Evolutionary conservation across 2,888 invertebrate genomes (phyloP).

Genomic region (Calameuta idolon): DNA sequence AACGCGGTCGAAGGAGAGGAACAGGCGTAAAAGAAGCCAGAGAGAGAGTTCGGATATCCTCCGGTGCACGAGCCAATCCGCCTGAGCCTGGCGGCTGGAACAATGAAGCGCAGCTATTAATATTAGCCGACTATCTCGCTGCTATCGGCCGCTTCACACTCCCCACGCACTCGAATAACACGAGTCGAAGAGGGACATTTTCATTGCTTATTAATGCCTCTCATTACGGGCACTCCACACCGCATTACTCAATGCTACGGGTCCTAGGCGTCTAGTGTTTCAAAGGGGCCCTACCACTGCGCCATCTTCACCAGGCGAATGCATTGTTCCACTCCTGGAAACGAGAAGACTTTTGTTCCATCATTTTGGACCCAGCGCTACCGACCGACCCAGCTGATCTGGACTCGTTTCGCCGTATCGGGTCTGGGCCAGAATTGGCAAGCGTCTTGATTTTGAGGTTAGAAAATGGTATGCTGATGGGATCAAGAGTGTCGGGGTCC

Average conservation of each 20-base stretch:
- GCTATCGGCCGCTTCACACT: slow-evolving; percentile 58
- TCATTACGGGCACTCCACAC: slow-evolving; percentile 62
- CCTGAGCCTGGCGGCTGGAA: slow-evolving; percentile 28
- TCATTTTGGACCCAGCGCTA: not conserved
- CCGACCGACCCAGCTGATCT: not conserved
- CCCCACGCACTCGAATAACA: slow-evolving; percentile 61
- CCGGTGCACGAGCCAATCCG: not conserved
- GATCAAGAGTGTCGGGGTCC: not conserved
- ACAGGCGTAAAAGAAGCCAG: not conserved
- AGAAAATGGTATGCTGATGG: not conserved
- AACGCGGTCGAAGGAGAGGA: not conserved
- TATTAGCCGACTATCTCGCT: slow-evolving; percentile 56
- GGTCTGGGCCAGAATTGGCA: not conserved
- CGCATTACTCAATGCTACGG: slow-evolving; percentile 62
- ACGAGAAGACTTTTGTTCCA: not conserved
- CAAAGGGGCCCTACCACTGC: slow-evolving; percentile 41
- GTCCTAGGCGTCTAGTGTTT: slow-evolving; percentile 57
- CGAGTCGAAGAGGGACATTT: slow-evolving; percentile 59
- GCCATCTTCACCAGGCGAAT: not conserved
- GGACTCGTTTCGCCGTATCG: not conserved
- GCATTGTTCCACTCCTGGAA: slow-evolving; percentile 3
- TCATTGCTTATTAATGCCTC: slow-evolving; percentile 63
- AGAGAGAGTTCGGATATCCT: not conserved
- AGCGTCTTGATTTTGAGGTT: not conserved
- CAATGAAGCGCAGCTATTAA: slow-evolving; percentile 58